phyloP scores from a whole-genome alignment of 2,797 vertebrate species.

The Danio albolineatus region DNA sequence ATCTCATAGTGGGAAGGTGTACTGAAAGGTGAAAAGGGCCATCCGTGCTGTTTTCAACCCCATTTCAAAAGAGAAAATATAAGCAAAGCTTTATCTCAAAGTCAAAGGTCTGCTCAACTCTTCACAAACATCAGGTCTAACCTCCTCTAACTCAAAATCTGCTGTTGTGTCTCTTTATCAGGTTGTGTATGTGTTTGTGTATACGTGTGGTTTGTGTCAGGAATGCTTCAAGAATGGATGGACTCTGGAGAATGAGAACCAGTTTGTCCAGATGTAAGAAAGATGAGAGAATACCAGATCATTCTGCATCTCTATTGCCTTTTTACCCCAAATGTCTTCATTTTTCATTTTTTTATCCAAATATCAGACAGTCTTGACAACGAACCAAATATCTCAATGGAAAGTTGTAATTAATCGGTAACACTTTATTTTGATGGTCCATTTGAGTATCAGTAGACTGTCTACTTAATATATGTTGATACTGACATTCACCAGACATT shows the following conservation, averaged over 20 bases:
- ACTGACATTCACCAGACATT: no score
- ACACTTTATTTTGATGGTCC: no score
- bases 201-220: constrained; percentile 60
- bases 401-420: neutral
- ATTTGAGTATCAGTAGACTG: no score
- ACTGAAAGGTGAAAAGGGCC: neutral
- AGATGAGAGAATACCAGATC: constrained; percentile 42
- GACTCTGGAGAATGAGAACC: constrained; percentile 69
- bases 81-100: neutral
- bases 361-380: neutral
- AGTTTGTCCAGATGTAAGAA: constrained; percentile 71
- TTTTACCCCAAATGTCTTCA: neutral
- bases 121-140: neutral
- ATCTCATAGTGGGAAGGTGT: neutral
- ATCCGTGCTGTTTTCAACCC: neutral
- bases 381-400: neutral
- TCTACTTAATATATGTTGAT: no score
- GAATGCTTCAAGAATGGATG: constrained; percentile 68
- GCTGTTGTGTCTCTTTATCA: neutral
- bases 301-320: constrained; percentile 28
- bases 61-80: neutral
- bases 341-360: constrained; percentile 1
- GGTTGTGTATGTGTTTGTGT: constrained; percentile 11
- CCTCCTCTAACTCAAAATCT: neutral
- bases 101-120: neutral